Conservation (phyloP, 2,888 invertebrate genomes). For the Cheilosia vulpina region DNA sequence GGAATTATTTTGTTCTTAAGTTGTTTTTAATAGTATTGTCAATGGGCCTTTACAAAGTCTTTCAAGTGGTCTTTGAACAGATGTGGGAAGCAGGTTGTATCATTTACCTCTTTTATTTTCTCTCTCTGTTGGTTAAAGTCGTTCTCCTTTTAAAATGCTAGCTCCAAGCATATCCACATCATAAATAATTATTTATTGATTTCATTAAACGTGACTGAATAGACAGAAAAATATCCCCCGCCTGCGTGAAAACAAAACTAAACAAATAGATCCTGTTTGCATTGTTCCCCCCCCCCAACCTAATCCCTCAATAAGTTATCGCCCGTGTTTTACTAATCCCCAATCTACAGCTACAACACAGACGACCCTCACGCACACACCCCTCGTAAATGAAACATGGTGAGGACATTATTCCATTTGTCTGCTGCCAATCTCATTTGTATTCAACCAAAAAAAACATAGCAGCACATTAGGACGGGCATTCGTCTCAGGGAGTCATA, state of each 20-base stretch:
- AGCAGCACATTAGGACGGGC: not conserved
- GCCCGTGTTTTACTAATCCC: slow-evolving; percentile 50
- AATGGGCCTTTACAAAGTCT: too few relatives aligned
- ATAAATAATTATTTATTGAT: too few relatives aligned
- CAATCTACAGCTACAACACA: not conserved
- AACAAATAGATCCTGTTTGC: slow-evolving; percentile 26
- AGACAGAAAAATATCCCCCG: slow-evolving; percentile 24
- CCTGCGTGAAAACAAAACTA: not conserved
- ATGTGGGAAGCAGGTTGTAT: too few relatives aligned
- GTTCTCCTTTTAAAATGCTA: too few relatives aligned
- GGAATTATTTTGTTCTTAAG: too few relatives aligned
- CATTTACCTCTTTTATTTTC: too few relatives aligned
- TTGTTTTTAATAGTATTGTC: too few relatives aligned
- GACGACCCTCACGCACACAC: not conserved
- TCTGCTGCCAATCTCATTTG: slow-evolving; percentile 20
- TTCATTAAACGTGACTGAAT: slow-evolving; percentile 33
- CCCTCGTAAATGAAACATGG: slow-evolving; percentile 18
- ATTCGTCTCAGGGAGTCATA: not conserved
- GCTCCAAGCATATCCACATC: too few relatives aligned
- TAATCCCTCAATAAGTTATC: slow-evolving; percentile 61
- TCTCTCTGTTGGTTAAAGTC: too few relatives aligned
- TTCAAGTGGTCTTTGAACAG: too few relatives aligned
- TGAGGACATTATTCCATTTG: slow-evolving; percentile 15
- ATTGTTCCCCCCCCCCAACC: not conserved
- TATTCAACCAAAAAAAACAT: slow-evolving; percentile 12